Evolutionary conservation across 2,888 invertebrate species (phyloP).

Genomic region (Therioaphis trifolii): DNA sequence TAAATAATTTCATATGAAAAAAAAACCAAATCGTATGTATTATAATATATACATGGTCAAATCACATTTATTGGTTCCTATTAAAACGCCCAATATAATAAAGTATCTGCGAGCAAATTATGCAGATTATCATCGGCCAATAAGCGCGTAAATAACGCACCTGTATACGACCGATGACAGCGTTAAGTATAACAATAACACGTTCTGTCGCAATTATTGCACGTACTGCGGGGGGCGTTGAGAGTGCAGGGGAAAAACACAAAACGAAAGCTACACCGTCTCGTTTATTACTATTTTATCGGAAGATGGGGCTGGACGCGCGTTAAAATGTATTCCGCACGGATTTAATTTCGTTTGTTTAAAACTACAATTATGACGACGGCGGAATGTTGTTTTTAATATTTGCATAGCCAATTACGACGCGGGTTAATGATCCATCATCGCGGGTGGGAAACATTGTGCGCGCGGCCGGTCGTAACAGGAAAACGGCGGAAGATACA

Average conservation of each 20-base stretch:
- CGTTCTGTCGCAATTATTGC: slow-evolving; percentile 18
- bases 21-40: too few species aligned
- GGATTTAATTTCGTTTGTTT: slow-evolving; percentile 22
- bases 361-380: slow-evolving; percentile 31
- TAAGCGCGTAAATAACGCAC: too few species aligned
- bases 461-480: slow-evolving; percentile 16
- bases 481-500: background rate
- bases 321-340: too few species aligned
- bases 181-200: too few species aligned
- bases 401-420: slow-evolving; percentile 34
- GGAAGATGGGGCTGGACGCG: background rate
- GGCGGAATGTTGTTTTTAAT: slow-evolving; percentile 39
- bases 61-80: too few species aligned
- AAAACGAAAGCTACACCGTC: background rate
- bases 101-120: too few species aligned
- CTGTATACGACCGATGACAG: too few species aligned
- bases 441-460: slow-evolving; percentile 46
- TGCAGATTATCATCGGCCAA: too few species aligned
- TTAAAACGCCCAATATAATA: too few species aligned
- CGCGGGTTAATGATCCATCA: slow-evolving; percentile 50
- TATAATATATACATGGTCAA: too few species aligned
- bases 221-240: background rate
- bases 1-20: too few species aligned
- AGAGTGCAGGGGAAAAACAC: background rate
- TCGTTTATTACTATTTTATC: slow-evolving; percentile 30